phyloP scores from a whole-genome alignment of 2,888 invertebrate genomes.

The Hemistola chrysoprasaria region DNA sequence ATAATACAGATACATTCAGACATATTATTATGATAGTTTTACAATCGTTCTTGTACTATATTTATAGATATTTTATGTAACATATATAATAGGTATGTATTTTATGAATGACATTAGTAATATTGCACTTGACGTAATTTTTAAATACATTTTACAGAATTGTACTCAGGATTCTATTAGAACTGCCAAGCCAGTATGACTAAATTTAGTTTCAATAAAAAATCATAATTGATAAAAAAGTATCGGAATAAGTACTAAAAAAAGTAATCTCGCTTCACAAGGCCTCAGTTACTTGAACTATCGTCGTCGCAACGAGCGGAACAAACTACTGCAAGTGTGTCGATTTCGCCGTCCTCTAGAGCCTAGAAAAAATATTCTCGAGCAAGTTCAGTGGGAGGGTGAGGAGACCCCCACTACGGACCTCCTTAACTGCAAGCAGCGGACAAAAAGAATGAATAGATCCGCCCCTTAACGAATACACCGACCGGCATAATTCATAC shows the following conservation, averaged over 20 bases:
- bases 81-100: too few species aligned
- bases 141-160: too few species aligned
- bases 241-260: slow-evolving; percentile 41
- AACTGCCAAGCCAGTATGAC: too few species aligned
- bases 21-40: too few species aligned
- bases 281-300: slow-evolving; percentile 74
- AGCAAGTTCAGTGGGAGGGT: slow-evolving; percentile 68
- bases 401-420: slow-evolving; percentile 48
- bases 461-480: slow-evolving; percentile 82
- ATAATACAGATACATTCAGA: too few species aligned
- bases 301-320: slow-evolving; percentile 67
- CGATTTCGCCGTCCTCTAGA: slow-evolving; percentile 77
- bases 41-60: too few species aligned
- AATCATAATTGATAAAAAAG: background rate
- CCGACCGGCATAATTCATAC: slow-evolving; percentile 82
- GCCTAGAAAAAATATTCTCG: slow-evolving; percentile 79
- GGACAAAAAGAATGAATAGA: slow-evolving; percentile 82
- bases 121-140: too few species aligned
- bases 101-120: too few species aligned
- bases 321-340: slow-evolving; percentile 80
- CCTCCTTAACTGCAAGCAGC: slow-evolving; percentile 78
- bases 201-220: too few species aligned
- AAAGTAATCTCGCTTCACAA: slow-evolving; percentile 45
- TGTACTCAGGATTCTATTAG: too few species aligned
- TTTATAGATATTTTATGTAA: too few species aligned